Base-by-base conservation (phyloP, 2,888 invertebrate genomes). In the Perithous albicinctus region DNA sequence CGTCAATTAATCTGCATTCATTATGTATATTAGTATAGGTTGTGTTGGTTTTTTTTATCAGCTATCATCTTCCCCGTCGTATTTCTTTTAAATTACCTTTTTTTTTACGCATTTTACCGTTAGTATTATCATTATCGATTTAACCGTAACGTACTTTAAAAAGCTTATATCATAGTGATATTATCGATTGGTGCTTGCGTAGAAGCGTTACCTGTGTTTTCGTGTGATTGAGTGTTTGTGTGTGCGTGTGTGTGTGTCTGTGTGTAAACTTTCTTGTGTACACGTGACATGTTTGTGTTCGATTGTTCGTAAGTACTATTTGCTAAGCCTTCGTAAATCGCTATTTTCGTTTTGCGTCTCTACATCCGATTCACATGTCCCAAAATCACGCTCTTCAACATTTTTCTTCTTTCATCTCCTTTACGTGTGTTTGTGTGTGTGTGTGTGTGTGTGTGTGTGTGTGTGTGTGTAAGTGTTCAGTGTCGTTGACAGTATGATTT, bases 81-180 rank as follows among this genome's bases (percentile, higher is more conserved):
- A n/a, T n/a, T 70, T 43, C 6, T n/a, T 70, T 80, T 78, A 61
- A 77, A 81, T 70, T 48, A 75, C 70, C 59, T 41, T 77, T n/a
- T n/a, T n/a, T n/a, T n/a, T 76, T 76, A 78, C 70, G 82, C 82
- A 64, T 72, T n/a, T 66, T 59, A 83, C 63, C 79, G 69, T 80
- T 78, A 72, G 63, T 79, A 83, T 79, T 85, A 83, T 84, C 66
- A 73, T 80, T 80, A 82, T 80, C 72, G 59, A 76, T 78, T 83
- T 70, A 81, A 86, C 85, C 84, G 86, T 87, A 87, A 85, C 81
- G 86, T 88, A 88, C 85, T 87, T 91, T 90, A 91, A 89, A 90
- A 91, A 92, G 92, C 92, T 92, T 92, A 92, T 87, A 89, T 88
- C 87, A 80, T 92, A 91, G 88, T 92, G 92, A 92, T 92, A 92